Evolutionary conservation across 2,888 invertebrate genomes (phyloP).

Genomic region (Neoitamus cyanurus): DNA sequence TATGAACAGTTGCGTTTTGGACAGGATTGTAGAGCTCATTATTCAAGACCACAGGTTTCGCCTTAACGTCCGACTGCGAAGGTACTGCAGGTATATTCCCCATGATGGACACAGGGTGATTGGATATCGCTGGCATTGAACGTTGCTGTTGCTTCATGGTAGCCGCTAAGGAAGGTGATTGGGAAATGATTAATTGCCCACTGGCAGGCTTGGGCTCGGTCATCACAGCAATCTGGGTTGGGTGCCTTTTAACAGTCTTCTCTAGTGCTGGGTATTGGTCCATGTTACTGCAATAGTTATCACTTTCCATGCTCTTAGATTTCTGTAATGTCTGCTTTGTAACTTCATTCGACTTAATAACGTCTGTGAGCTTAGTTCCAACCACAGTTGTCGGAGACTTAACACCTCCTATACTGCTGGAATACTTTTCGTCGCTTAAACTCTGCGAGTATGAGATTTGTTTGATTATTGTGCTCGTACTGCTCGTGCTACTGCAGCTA

Average conservation of each 20-base stretch:
- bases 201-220: not conserved
- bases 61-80: not conserved
- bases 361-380: conserved; percentile 53
- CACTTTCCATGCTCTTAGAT: conserved; percentile 65
- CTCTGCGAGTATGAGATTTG: conserved; percentile 59
- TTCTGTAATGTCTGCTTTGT: conserved; percentile 58
- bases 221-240: conserved; percentile 27
- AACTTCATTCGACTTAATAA: conserved; percentile 45
- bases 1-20: not conserved
- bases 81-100: conserved; percentile 18
- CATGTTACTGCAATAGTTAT: conserved; percentile 61
- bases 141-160: conserved; percentile 3
- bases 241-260: conserved; percentile 65
- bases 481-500: conserved; percentile 50
- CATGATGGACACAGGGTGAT: not conserved
- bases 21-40: conserved; percentile 6
- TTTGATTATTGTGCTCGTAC: conserved; percentile 52
- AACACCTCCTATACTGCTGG: not conserved
- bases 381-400: not conserved
- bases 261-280: conserved; percentile 67
- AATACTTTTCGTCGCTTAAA: conserved; percentile 50
- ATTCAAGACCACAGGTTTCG: not conserved
- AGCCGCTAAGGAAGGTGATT: not conserved
- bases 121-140: not conserved
- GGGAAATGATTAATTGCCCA: not conserved